A percentile compares a stretch with the other conserved stretches of the same genome.
These are phyloP conservation scores for Lateolabrax maculatus DNA, from an alignment of 2,797 vertebrate species.

Conservation along the genomic window DNA sequence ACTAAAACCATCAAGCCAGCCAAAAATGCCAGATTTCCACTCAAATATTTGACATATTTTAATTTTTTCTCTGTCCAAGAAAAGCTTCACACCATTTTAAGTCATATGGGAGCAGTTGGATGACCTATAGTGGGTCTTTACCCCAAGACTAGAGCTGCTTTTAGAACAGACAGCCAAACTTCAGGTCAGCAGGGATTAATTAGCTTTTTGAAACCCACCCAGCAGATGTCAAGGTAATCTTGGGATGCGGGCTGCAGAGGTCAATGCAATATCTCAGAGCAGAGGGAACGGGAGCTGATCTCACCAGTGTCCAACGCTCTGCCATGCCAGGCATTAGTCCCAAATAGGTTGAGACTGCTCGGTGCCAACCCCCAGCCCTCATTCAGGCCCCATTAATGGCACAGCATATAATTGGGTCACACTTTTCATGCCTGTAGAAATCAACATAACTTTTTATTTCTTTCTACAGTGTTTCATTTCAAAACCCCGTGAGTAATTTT, in stretches of 20 bases:
- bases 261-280: constrained; percentile 84
- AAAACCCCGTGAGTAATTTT: background rate
- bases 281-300: constrained; percentile 70
- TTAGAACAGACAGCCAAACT: constrained; percentile 80
- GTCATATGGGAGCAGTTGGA: constrained; percentile 48
- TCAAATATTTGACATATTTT: constrained; percentile 46
- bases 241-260: constrained; percentile 79
- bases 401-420: constrained; percentile 66
- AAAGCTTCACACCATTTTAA: constrained; percentile 42
- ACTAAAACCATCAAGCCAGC: background rate
- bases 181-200: constrained; percentile 88
- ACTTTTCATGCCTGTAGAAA: constrained; percentile 33
- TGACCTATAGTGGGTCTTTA: constrained; percentile 74
- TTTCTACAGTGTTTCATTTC: background rate
- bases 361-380: constrained; percentile 51
- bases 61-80: constrained; percentile 33
- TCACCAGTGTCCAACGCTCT: constrained; percentile 57
- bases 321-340: constrained; percentile 61
- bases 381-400: constrained; percentile 67
- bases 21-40: constrained; percentile 2
- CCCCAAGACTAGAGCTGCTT: constrained; percentile 70
- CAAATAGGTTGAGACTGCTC: constrained; percentile 61
- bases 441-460: constrained; percentile 19
- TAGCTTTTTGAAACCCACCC: constrained; percentile 85
- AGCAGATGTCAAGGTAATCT: constrained; percentile 88